phyloP scores from a whole-genome alignment of 2,888 invertebrate genomes.

The Tenthredo notha region DNA sequence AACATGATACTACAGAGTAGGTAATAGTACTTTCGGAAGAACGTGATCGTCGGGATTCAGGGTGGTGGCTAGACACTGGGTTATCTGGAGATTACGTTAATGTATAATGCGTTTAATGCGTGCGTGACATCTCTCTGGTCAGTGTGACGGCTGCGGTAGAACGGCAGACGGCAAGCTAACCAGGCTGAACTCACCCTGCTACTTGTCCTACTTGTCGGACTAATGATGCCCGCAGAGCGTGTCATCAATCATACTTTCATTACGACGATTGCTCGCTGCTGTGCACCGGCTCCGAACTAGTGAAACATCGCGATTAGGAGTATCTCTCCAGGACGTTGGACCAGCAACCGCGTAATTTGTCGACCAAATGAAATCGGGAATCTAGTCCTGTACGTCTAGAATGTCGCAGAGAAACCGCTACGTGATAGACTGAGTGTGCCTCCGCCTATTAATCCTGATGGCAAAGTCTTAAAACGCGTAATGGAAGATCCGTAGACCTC shows the following conservation, averaged over 20 bases:
- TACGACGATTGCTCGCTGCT: constrained; percentile 72
- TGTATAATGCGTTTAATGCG: constrained; percentile 59
- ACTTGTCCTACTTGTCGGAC: constrained; percentile 61
- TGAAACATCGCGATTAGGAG: constrained; percentile 41
- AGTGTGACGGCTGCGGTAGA: constrained; percentile 29
- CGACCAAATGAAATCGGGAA: background rate
- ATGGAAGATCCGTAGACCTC: constrained; percentile 46
- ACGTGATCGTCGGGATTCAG: background rate
- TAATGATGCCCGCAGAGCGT: constrained; percentile 73
- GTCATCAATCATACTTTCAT: constrained; percentile 78
- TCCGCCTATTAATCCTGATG: constrained; percentile 42
- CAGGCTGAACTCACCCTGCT: constrained; percentile 34
- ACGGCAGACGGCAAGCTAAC: constrained; percentile 21
- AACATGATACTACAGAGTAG: background rate
- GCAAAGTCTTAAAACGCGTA: constrained; percentile 49
- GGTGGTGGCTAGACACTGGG: constrained; percentile 18
- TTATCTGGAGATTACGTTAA: constrained; percentile 60
- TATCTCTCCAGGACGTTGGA: background rate
- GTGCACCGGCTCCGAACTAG: constrained; percentile 20
- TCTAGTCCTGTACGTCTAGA: background rate
- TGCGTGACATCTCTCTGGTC: constrained; percentile 40
- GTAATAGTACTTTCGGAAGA: background rate
- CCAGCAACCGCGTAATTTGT: constrained; percentile 26
- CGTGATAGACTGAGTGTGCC: constrained; percentile 35
- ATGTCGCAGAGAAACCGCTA: background rate